Evolutionary conservation across 2,888 invertebrate species (phyloP).

Genomic region (Julus scanicus): DNA sequence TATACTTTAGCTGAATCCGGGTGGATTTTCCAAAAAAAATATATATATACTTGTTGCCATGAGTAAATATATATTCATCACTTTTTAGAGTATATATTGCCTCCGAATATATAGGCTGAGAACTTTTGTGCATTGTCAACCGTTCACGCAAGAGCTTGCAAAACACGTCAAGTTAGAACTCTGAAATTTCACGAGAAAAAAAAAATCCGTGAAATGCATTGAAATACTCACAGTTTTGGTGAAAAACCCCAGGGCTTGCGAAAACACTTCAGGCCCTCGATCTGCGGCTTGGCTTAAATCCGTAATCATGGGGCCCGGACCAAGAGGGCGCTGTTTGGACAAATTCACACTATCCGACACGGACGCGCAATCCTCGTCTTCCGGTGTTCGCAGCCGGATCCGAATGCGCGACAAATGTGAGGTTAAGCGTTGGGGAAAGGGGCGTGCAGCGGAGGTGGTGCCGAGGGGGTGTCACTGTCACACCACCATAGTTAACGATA

Average conservation of each 20-base stretch:
- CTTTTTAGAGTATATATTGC: no score
- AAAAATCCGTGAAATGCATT: neutral
- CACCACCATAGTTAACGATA: constrained; percentile 33
- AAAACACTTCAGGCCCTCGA: constrained; percentile 27
- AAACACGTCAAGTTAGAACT: no score
- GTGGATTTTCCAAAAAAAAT: no score
- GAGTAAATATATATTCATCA: no score
- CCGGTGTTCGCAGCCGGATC: neutral
- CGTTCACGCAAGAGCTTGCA: no score
- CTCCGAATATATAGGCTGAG: no score
- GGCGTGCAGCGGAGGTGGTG: constrained; percentile 20
- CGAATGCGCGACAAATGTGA: constrained; percentile 20
- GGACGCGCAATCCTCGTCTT: neutral
- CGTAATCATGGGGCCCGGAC: constrained; percentile 19
- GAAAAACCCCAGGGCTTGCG: constrained; percentile 33
- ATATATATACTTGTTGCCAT: no score
- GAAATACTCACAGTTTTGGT: constrained; percentile 22
- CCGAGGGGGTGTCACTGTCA: constrained; percentile 27
- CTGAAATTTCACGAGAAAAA: no score
- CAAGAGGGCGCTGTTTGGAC: neutral
- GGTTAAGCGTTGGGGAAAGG: constrained; percentile 33
- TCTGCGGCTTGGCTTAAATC: constrained; percentile 33
- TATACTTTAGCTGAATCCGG: no score
- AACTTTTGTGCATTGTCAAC: no score
- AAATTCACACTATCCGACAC: neutral